Conservation (phyloP, 2,888 invertebrate genomes). For the Trissolcus japonicus region DNA sequence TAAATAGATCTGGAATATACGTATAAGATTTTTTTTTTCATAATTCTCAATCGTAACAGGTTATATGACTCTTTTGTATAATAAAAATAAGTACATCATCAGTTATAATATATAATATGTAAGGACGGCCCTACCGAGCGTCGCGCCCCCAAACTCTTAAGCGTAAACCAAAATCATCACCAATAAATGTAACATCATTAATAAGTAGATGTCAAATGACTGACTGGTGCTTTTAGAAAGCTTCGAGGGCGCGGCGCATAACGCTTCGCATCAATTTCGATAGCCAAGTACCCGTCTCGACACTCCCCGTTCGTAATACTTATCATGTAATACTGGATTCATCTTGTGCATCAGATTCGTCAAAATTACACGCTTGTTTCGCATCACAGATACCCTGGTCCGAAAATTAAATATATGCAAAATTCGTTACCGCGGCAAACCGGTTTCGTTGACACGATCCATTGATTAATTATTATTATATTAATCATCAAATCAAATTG, state of each 20-base stretch:
- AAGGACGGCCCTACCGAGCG: conserved; percentile 58
- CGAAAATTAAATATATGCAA: conserved; percentile 28
- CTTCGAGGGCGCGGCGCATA: neutral
- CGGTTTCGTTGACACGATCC: conserved; percentile 32
- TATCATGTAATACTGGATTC: conserved; percentile 52
- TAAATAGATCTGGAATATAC: conserved; percentile 57
- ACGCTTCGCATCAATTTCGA: conserved; percentile 9
- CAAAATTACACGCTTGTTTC: conserved; percentile 19
- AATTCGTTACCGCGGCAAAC: conserved; percentile 25
- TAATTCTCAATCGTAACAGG: conserved; percentile 55
- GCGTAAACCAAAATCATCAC: conserved; percentile 1
- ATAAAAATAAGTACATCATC: conserved; percentile 59
- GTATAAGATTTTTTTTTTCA: conserved; percentile 13
- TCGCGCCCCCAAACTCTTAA: conserved; percentile 44
- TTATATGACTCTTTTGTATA: conserved; percentile 57
- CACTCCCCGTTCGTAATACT: conserved; percentile 29
- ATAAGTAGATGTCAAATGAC: neutral
- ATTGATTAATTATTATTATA: conserved; percentile 5
- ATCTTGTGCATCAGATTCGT: conserved; percentile 43
- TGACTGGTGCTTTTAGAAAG: no score
- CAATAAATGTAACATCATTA: no score
- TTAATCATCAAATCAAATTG: conserved; percentile 10
- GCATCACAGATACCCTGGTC: conserved; percentile 55
- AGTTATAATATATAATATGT: conserved; percentile 15
- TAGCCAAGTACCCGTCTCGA: conserved; percentile 15